Evolutionary conservation across 1,140 invertebrate species (phyloP), one percentile per base, ranked within the genome.

Genomic region (Cotesia glomerata): DNA sequence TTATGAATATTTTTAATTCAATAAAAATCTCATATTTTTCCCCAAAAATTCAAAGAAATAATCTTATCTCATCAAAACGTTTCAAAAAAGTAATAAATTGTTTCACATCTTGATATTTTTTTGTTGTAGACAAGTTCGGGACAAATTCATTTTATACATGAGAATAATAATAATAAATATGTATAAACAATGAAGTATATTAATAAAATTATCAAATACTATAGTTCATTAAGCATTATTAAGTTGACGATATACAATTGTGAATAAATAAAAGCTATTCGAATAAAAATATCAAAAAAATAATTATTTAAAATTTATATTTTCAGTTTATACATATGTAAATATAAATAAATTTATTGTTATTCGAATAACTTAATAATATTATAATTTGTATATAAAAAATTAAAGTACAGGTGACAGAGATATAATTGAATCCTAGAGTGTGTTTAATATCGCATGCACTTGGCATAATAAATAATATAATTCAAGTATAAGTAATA

Each of bases 371-470:
- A 32, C 18, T 67, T 52, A 35, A 18, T 35, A 14, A 14, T 54
- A 54, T 54, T 54, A n/a, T 14, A 54, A 14, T 45, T 45, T 54
- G 13, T 54, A 54, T 54, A 14, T 16, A 54, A 54, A 54, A 16
- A 54, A 54, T 54, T 54, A 7, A 54, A 54, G 52, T 54, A 54
- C 70, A 78, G 74, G 75, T 81, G 79, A 78, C 66, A 83, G 73
- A 83, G 72, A 84, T 74, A 82, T 81, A 82, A 75, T 79, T 84
- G 81, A 86, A 87, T 87, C 81, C 84, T 85, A 87, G 84, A 87
- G 84, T 86, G 84, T 86, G 79, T 84, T 74, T 75, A 45, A 45
- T 45, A 69, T 75, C 72, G 75, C 78, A 81, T 81, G 80, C 80
- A 80, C 73, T 67, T 69, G 74, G 74, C 75, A 54, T 54, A 45